Percentiles rank a stretch among this genome's conserved stretches.
Evolutionary conservation across 2,797 vertebrate species (phyloP).

Genomic region (Sphenodon punctatus): DNA sequence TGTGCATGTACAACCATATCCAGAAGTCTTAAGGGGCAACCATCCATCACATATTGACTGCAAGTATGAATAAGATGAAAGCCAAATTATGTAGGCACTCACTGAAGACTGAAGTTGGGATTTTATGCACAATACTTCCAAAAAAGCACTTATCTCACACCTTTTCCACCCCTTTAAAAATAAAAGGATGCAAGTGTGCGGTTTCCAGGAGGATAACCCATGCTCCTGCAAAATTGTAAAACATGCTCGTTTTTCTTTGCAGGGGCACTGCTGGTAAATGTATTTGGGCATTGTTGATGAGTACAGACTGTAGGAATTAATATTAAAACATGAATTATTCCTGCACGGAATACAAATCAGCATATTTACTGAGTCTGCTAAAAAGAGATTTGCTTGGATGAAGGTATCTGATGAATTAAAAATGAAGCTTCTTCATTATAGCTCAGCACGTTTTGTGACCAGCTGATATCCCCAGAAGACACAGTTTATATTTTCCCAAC

Average conservation of each 20-base stretch:
- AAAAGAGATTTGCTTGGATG: conserved; percentile 34
- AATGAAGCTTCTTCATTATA: conserved; percentile 11
- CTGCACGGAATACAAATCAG: conserved; percentile 22
- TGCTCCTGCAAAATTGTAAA: not conserved
- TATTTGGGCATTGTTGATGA: conserved; percentile 12
- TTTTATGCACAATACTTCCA: not conserved
- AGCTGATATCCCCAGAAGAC: not conserved
- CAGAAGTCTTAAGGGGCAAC: not conserved
- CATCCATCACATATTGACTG: not conserved
- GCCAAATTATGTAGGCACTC: not conserved
- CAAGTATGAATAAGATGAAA: not conserved
- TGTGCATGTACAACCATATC: not conserved
- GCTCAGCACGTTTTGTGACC: not conserved
- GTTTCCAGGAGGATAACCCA: not conserved
- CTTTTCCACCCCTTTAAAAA: not conserved
- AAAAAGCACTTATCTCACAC: fast-evolving
- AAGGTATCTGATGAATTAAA: conserved; percentile 14
- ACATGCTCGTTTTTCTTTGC: not conserved
- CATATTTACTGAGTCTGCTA: conserved; percentile 11
- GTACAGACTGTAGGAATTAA: conserved; percentile 24
- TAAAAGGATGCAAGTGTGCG: not conserved
- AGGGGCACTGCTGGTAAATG: not conserved
- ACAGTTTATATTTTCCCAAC: not conserved
- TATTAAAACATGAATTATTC: conserved; percentile 42
- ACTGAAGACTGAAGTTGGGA: not conserved